These are phyloP conservation scores for Cherax destructor DNA, from an alignment of 1,140 invertebrate species.

Conservation along the genomic window DNA sequence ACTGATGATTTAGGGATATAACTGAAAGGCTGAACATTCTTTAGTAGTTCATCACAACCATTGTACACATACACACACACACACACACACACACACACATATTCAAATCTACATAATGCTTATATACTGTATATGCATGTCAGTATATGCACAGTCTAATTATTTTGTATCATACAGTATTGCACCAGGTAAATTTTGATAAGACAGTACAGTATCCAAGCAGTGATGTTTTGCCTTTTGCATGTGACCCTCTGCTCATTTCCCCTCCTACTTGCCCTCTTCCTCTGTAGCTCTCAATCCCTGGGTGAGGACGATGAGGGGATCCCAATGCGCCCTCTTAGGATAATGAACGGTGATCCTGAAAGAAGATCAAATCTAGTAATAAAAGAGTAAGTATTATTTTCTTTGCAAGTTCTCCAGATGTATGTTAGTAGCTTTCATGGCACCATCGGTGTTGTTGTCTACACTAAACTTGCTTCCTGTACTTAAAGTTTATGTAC, in stretches of 20 bases:
- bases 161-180: not conserved
- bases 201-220: not conserved
- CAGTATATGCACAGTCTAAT: not conserved
- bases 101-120: too few species aligned
- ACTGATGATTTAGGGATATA: too few species aligned
- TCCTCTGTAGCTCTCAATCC: conserved; percentile 59
- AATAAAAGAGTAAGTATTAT: conserved; percentile 69
- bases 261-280: conserved; percentile 41
- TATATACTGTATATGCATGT: not conserved
- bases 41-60: too few species aligned
- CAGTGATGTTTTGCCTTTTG: conserved; percentile 45
- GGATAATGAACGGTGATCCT: conserved; percentile 67
- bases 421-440: not conserved
- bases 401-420: not conserved
- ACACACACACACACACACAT: too few species aligned
- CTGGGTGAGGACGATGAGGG: conserved; percentile 67
- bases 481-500: not conserved
- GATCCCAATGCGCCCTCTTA: conserved; percentile 69
- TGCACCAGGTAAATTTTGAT: not conserved
- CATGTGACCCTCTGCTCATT: conserved; percentile 38
- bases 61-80: too few species aligned
- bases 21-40: too few species aligned
- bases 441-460: too few species aligned
- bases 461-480: not conserved
- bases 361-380: conserved; percentile 65